Evolutionary conservation across 1,140 invertebrate species (phyloP).

Genomic region (Drosophila ohnishii): DNA sequence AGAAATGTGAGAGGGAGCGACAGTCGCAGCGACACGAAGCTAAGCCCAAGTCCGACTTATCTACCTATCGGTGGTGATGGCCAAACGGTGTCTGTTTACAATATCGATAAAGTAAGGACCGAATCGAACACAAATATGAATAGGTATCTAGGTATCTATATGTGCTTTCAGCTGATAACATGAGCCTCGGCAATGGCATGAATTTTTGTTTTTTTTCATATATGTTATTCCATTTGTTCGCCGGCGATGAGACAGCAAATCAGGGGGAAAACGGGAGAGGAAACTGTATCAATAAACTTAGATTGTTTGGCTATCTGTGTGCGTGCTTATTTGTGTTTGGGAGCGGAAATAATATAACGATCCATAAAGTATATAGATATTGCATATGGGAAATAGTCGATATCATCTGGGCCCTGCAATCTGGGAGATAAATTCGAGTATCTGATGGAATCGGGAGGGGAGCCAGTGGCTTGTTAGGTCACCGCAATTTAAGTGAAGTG

Average conservation of each 20-base stretch:
- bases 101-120: slow-evolving; percentile 61
- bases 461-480: slow-evolving; percentile 25
- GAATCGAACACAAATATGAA: slow-evolving; percentile 33
- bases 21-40: background rate
- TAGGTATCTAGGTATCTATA: slow-evolving; percentile 22
- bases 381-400: slow-evolving; percentile 21
- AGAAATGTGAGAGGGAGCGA: slow-evolving; percentile 1
- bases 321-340: slow-evolving; percentile 19
- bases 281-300: slow-evolving; percentile 48
- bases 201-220: slow-evolving; percentile 44
- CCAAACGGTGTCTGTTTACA: slow-evolving; percentile 68
- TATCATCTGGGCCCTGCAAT: slow-evolving; percentile 18
- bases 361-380: slow-evolving; percentile 23
- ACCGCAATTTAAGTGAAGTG: slow-evolving; percentile 56
- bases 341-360: slow-evolving; percentile 42
- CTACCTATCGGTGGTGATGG: slow-evolving; percentile 35
- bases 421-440: slow-evolving; percentile 22
- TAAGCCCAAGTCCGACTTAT: slow-evolving; percentile 28
- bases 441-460: slow-evolving; percentile 25
- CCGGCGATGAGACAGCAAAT: slow-evolving; percentile 16
- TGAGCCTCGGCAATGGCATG: slow-evolving; percentile 61
- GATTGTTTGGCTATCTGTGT: slow-evolving; percentile 40
- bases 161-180: slow-evolving; percentile 47
- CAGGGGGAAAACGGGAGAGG: slow-evolving; percentile 9
- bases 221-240: slow-evolving; percentile 51